phyloP scores from a whole-genome alignment of 2,888 invertebrate genomes.

The Acanthacorydalis orientalis region DNA sequence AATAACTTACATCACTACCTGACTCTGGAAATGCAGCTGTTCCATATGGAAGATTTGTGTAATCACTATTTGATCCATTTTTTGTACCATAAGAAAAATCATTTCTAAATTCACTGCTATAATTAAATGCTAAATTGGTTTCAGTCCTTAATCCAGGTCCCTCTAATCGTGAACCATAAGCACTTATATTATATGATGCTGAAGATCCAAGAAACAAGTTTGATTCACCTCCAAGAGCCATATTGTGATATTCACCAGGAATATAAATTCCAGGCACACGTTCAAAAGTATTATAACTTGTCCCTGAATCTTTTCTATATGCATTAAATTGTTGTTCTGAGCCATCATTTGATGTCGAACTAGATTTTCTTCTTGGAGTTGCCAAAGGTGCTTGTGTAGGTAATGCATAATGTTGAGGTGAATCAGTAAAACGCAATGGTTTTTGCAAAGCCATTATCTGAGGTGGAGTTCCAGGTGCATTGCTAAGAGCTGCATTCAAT shows the following conservation, averaged over 20 bases:
- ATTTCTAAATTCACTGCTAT: conserved; percentile 11
- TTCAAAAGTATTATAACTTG: conserved; percentile 25
- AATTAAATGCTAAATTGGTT: conserved; percentile 16
- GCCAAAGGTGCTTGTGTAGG: conserved; percentile 24
- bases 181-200: not conserved
- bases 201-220: conserved; percentile 15
- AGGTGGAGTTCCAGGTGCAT: conserved; percentile 31
- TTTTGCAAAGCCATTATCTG: conserved; percentile 34
- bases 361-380: conserved; percentile 54
- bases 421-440: conserved; percentile 57
- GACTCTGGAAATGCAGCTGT: conserved; percentile 7
- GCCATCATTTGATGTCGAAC: conserved; percentile 52
- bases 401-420: conserved; percentile 48
- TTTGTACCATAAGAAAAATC: not conserved
- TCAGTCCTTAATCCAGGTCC: conserved; percentile 16
- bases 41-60: conserved; percentile 22
- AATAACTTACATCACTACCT: conserved; percentile 2
- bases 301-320: conserved; percentile 24
- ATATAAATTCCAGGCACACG: conserved; percentile 28
- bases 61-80: conserved; percentile 17
- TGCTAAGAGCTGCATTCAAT: conserved; percentile 17
- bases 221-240: conserved; percentile 16
- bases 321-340: conserved; percentile 33
- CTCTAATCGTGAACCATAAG: conserved; percentile 9
- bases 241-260: conserved; percentile 23